Conservation (phyloP, 1,140 invertebrate species). For the Vanessa atalanta region DNA sequence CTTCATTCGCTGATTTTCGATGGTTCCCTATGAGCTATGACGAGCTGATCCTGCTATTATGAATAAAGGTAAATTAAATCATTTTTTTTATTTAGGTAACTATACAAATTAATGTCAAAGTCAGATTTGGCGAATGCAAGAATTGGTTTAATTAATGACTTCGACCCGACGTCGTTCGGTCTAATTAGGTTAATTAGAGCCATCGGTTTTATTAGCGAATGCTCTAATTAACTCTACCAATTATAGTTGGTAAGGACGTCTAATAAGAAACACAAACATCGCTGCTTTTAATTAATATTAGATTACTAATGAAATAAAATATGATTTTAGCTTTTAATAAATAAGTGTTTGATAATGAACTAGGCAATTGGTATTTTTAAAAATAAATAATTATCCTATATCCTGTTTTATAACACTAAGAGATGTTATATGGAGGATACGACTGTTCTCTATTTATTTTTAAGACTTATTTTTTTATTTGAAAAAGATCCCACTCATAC, state of each 20-base stretch:
- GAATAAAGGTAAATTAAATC: neutral
- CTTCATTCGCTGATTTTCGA: too few species aligned
- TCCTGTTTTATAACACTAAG: too few species aligned
- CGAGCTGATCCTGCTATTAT: too few species aligned
- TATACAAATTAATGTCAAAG: slow-evolving; percentile 45
- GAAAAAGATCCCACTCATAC: too few species aligned
- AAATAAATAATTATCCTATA: too few species aligned
- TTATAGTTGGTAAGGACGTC: slow-evolving; percentile 34
- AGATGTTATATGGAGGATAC: too few species aligned
- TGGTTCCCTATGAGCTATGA: too few species aligned
- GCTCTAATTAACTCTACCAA: slow-evolving; percentile 62
- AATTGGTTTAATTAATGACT: slow-evolving; percentile 64
- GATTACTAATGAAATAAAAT: neutral
- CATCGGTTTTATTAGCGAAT: slow-evolving; percentile 69
- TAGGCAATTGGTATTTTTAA: too few species aligned
- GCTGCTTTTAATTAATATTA: slow-evolving; percentile 26
- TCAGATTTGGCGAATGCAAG: slow-evolving; percentile 61
- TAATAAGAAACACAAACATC: slow-evolving; percentile 32
- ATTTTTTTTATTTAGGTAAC: slow-evolving; percentile 13
- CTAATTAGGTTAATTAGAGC: slow-evolving; percentile 74
- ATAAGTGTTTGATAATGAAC: too few species aligned
- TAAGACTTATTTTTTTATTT: too few species aligned
- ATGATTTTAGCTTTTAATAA: too few species aligned
- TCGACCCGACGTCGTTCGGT: slow-evolving; percentile 58
- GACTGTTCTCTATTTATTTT: too few species aligned